A percentile compares a stretch with the other conserved stretches of the same genome.
These are phyloP conservation scores for Nymphalis io DNA, from an alignment of 1,140 invertebrate genomes.

Conservation along the genomic window DNA sequence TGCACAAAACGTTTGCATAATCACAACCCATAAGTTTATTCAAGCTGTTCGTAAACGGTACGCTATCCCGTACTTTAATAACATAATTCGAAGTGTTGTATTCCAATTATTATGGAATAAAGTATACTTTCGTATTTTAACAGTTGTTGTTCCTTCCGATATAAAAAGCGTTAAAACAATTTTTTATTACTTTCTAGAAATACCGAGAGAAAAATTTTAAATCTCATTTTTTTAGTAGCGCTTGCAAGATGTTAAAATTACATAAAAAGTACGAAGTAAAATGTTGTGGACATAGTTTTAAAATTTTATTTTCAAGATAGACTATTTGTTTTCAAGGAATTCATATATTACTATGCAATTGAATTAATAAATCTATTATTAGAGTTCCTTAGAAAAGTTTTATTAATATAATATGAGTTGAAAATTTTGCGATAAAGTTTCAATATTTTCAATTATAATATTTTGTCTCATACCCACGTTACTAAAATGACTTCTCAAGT, in stretches of 20 bases:
- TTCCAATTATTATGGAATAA: neutral
- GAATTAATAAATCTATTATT: too few species aligned
- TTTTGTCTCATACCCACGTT: constrained; percentile 33
- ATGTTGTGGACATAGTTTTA: neutral
- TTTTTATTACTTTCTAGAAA: constrained; percentile 9
- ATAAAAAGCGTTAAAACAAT: neutral
- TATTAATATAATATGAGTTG: neutral
- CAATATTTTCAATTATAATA: constrained; percentile 25
- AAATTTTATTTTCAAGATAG: neutral
- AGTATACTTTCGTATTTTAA: neutral
- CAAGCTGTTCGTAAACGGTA: too few species aligned
- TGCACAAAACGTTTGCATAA: constrained; percentile 20
- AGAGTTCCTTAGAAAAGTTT: neutral
- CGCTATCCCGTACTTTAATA: too few species aligned
- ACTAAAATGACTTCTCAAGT: constrained; percentile 32
- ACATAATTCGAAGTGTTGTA: too few species aligned
- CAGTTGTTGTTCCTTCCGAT: neutral
- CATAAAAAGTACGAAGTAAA: neutral
- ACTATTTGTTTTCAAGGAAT: neutral
- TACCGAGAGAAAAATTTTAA: constrained; percentile 2
- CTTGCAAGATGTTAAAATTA: neutral
- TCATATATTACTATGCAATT: too few species aligned
- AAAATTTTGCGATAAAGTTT: neutral
- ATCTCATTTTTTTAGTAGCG: constrained; percentile 4
- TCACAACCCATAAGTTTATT: neutral